phyloP scores from a whole-genome alignment of 2,113 vertebrate genomes.

The Terrapene triunguis region DNA sequence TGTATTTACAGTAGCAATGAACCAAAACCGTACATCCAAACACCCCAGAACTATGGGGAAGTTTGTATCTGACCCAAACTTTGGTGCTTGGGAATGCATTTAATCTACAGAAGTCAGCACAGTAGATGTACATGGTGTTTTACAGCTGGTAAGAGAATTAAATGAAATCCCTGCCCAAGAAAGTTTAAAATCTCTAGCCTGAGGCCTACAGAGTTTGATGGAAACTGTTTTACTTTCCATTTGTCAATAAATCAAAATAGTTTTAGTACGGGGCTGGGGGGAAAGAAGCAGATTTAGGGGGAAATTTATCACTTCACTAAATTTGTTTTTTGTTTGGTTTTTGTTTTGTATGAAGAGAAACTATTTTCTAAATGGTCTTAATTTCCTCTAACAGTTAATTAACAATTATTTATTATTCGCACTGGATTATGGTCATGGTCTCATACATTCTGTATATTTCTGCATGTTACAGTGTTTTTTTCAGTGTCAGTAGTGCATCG shows the following conservation, averaged over 20 bases:
- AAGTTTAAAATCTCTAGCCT: neutral
- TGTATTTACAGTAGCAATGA: slow-evolving; percentile 21
- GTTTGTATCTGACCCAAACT: neutral
- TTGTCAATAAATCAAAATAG: neutral
- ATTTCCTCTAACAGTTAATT: neutral
- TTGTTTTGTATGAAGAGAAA: neutral
- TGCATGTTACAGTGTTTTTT: neutral
- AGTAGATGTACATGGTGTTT: neutral
- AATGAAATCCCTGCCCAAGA: rapidly evolving
- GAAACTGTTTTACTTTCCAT: neutral
- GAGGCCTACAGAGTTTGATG: neutral
- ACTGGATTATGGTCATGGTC: neutral
- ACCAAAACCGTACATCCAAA: neutral
- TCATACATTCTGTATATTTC: neutral
- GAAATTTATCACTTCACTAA: neutral
- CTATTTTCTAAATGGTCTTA: neutral
- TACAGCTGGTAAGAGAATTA: neutral
- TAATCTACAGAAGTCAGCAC: neutral
- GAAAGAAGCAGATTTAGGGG: neutral
- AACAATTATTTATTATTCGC: neutral
- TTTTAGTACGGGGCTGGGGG: neutral
- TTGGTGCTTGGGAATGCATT: neutral
- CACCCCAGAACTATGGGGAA: neutral
- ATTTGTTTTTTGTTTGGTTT: neutral
- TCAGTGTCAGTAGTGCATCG: neutral